Conservation (phyloP, 2,888 invertebrate species). For the Leptopterna dolabrata region DNA sequence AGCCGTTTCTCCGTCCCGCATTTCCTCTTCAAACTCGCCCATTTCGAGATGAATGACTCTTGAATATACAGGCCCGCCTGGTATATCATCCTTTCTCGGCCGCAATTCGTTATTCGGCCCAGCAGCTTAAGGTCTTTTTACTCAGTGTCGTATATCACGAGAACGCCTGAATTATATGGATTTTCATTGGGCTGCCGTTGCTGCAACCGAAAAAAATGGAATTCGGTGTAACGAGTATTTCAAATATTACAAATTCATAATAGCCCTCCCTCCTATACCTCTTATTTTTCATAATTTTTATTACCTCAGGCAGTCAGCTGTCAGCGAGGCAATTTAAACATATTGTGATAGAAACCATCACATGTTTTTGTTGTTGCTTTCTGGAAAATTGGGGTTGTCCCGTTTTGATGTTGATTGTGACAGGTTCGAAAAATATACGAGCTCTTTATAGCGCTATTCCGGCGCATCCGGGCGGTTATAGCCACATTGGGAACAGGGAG, state of each 20-base stretch:
- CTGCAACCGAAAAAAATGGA: too few relatives aligned
- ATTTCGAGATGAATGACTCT: conserved; percentile 29
- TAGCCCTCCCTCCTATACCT: neutral
- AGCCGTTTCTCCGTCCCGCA: neutral
- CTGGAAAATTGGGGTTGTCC: too few relatives aligned
- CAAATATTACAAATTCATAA: neutral
- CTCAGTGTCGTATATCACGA: neutral
- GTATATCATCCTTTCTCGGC: neutral
- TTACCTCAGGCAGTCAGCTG: too few relatives aligned
- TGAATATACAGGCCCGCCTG: neutral
- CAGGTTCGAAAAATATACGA: too few relatives aligned
- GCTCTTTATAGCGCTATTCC: too few relatives aligned
- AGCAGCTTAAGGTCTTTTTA: neutral
- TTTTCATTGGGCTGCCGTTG: neutral
- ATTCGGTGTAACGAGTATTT: neutral
- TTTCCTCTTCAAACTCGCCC: neutral
- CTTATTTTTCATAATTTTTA: too few relatives aligned
- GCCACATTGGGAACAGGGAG: too few relatives aligned
- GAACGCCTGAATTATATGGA: neutral
- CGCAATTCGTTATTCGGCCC: neutral
- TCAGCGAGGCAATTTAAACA: too few relatives aligned
- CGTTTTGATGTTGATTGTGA: too few relatives aligned
- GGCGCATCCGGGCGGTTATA: too few relatives aligned
- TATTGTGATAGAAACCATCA: too few relatives aligned
- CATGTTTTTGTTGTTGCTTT: too few relatives aligned